These are phyloP conservation scores for Leptinotarsa peninsularis DNA, from an alignment of 2,888 invertebrate species.

Conservation along the genomic window DNA sequence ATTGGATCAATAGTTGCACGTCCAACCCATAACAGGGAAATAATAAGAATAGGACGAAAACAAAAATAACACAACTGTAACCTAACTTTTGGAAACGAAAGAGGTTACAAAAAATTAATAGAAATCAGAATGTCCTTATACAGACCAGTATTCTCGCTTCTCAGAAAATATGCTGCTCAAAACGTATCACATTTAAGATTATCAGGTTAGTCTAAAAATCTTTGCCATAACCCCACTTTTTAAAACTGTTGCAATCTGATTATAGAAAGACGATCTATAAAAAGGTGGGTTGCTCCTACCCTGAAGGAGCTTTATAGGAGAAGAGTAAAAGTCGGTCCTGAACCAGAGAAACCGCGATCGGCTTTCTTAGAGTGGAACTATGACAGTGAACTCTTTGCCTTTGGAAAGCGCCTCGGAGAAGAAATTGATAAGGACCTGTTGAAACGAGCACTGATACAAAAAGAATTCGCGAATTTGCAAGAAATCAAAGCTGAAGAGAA, in stretches of 20 bases:
- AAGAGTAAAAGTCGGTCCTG: conserved; percentile 70
- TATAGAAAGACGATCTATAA: conserved; percentile 52
- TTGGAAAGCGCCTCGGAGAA: conserved; percentile 87
- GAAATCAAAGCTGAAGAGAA: conserved; percentile 71
- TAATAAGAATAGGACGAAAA: neutral
- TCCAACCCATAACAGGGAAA: neutral
- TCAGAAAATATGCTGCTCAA: conserved; percentile 10
- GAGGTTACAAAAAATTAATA: neutral
- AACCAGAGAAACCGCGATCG: conserved; percentile 70
- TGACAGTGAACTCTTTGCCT: conserved; percentile 87
- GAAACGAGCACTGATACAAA: conserved; percentile 82
- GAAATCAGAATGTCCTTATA: conserved; percentile 12
- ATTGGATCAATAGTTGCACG: neutral
- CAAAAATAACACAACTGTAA: no score
- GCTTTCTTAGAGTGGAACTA: conserved; percentile 88
- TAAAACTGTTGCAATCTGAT: neutral
- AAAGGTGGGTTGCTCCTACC: conserved; percentile 79
- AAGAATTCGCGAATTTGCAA: conserved; percentile 81
- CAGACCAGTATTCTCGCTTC: conserved; percentile 14
- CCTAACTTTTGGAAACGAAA: neutral
- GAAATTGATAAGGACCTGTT: conserved; percentile 79
- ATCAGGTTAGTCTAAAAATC: conserved; percentile 4
- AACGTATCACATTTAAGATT: neutral
- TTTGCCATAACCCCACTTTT: neutral
- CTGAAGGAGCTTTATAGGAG: conserved; percentile 73